Conservation (phyloP, 2,888 invertebrate species). For the Alloplasta piceator region DNA sequence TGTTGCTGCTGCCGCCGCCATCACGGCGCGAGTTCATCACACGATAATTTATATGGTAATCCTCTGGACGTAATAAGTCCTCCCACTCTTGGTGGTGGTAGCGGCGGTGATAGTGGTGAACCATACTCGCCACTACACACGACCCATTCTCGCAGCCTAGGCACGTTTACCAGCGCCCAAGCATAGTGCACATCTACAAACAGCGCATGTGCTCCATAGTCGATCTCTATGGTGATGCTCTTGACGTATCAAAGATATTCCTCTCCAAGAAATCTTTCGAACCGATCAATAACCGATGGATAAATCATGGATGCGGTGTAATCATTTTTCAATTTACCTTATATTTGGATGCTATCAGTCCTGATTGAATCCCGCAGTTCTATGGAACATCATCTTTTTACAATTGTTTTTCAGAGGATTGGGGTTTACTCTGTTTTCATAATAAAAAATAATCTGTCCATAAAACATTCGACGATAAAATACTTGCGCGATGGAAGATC, state of each 20-base stretch:
- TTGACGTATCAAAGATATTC: constrained; percentile 25
- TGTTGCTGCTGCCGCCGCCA: constrained; percentile 67
- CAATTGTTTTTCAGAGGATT: no score
- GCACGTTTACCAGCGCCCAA: constrained; percentile 37
- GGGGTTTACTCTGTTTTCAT: no score
- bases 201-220: constrained; percentile 16
- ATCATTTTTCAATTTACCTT: no score
- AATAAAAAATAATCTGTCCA: no score
- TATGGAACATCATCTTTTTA: no score
- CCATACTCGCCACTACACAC: constrained; percentile 77
- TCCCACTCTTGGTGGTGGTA: constrained; percentile 68
- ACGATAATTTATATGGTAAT: constrained; percentile 81
- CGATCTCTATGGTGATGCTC: constrained; percentile 14
- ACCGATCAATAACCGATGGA: constrained; percentile 29
- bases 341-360: no score
- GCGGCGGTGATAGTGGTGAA: constrained; percentile 65
- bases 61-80: constrained; percentile 80
- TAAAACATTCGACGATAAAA: no score
- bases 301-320: background rate
- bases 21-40: constrained; percentile 76
- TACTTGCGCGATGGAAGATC: no score
- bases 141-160: constrained; percentile 69
- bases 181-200: constrained; percentile 34
- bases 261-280: constrained; percentile 25
- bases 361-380: no score